Base-by-base conservation (phyloP, 1,140 invertebrate genomes). In the Lasioglossum albipes region DNA sequence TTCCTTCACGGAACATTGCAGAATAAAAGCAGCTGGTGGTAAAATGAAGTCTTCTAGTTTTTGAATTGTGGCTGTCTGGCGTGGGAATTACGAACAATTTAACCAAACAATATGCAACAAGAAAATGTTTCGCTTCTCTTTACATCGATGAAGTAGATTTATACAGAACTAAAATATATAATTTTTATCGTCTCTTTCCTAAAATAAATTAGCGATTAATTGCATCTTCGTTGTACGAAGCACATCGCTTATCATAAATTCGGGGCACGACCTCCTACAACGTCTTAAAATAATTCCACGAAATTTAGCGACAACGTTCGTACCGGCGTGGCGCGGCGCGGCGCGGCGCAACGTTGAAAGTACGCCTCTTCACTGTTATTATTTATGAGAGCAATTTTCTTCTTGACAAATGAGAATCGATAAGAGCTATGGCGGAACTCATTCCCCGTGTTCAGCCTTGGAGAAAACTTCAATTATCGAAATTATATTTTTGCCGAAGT, bases 341-440 rank as follows among this genome's bases (percentile, higher is more conserved):
- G n/a, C n/a, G n/a, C 9, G 0, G 7, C 57, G n/a, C 57, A 59
- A 59, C 57, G 57, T n/a, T n/a, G 20, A 59, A 20, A 59, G 20
- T 59, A n/a, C 57, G n/a, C 57, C 57, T 59, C 57, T n/a, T 59
- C 57, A 2, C 57, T 7, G 57, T 59, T 59, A 59, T 59, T 59
- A 59, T 59, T 59, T 59, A 59, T 9, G 57, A n/a, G 57, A 59
- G 57, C 57, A 59, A 59, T 59, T 59, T 59, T 59, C 57, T 59
- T n/a, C 57, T 2, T n/a, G 57, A 59, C n/a, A 59, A 59, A n/a
- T 20, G 20, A 59, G 18, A 59, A n/a, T 59, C 57, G 57, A 59
- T 59, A 59, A 59, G 57, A n/a, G 7, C 57, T 59, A 59, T n/a
- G 57, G 20, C 57, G 57, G n/a, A 59, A 59, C 57, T 59, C 57